Percentiles rank a stretch among this genome's conserved stretches.
Evolutionary conservation across 2,113 vertebrate genomes (phyloP).

Genomic region (Zosterops pallidus): DNA sequence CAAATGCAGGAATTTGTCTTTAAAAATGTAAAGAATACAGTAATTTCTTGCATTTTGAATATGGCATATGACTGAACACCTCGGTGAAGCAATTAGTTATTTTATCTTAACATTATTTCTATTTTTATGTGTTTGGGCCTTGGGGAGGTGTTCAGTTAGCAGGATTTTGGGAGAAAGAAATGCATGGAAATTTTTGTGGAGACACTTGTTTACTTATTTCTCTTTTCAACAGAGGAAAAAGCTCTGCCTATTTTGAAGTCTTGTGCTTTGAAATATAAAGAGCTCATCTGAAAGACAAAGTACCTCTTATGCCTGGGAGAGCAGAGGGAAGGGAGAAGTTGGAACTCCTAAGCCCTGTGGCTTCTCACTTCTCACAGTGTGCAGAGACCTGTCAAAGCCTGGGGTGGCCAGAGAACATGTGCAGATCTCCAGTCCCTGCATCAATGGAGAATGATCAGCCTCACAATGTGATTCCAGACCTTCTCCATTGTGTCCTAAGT

Average conservation of each 20-base stretch:
- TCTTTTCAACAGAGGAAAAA: not conserved
- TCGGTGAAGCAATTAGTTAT: not conserved
- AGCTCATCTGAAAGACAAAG: not conserved
- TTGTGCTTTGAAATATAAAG: not conserved
- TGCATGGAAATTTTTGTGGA: not conserved
- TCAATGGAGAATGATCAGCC: not conserved
- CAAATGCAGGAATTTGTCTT: not conserved
- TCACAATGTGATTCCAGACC: not conserved
- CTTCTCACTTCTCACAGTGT: not conserved
- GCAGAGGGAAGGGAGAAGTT: not conserved
- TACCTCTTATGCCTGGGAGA: not conserved
- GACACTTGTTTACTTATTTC: not conserved
- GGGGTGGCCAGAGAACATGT: accelerated
- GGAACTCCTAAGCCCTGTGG: not conserved
- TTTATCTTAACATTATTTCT: not conserved
- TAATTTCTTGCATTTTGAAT: not conserved
- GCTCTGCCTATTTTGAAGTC: not conserved
- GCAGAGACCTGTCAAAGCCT: not conserved
- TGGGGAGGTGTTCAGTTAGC: not conserved
- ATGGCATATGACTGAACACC: not conserved
- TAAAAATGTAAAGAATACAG: not conserved
- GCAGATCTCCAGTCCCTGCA: not conserved
- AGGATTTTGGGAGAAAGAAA: not conserved
- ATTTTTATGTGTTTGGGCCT: not conserved
- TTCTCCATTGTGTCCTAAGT: not conserved